A percentile compares a stretch with the other conserved stretches of the same genome.
These are phyloP conservation scores for Spilogale gracilis DNA, from an alignment of 2,113 vertebrate species.

Conservation along the genomic window DNA sequence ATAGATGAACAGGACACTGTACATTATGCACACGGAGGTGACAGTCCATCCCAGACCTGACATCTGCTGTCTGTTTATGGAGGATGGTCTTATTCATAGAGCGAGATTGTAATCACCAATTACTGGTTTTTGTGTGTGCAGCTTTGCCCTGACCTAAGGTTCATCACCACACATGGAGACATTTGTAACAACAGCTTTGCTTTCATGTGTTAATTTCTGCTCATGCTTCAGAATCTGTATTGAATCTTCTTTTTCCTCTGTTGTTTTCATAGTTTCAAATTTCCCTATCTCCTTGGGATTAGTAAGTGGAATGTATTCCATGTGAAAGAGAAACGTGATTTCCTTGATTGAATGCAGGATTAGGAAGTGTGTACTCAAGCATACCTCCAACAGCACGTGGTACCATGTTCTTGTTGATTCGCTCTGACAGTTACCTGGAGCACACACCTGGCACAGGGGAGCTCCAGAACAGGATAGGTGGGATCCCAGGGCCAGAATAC, in stretches of 20 bases:
- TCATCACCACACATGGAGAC: rapidly evolving
- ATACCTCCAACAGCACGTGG: rapidly evolving
- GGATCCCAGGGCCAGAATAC: background rate
- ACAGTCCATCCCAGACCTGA: rapidly evolving
- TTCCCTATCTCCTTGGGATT: background rate
- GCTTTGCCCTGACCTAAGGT: rapidly evolving
- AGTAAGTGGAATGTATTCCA: background rate
- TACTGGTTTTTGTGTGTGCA: background rate
- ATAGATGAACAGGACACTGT: rapidly evolving
- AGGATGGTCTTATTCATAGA: background rate
- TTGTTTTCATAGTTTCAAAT: background rate
- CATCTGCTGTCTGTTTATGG: rapidly evolving
- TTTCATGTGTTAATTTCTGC: background rate
- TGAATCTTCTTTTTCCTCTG: background rate
- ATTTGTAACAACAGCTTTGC: rapidly evolving
- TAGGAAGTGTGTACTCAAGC: background rate
- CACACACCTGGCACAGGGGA: rapidly evolving
- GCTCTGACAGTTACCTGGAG: too few relatives aligned
- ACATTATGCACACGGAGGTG: rapidly evolving
- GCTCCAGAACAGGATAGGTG: background rate
- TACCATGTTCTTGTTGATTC: rapidly evolving
- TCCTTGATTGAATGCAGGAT: background rate
- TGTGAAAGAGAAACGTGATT: background rate
- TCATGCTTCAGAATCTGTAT: background rate
- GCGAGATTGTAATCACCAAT: background rate